These are phyloP conservation scores for Cephalopholis sonnerati DNA, from an alignment of 2,113 vertebrate genomes.

Conservation along the genomic window DNA sequence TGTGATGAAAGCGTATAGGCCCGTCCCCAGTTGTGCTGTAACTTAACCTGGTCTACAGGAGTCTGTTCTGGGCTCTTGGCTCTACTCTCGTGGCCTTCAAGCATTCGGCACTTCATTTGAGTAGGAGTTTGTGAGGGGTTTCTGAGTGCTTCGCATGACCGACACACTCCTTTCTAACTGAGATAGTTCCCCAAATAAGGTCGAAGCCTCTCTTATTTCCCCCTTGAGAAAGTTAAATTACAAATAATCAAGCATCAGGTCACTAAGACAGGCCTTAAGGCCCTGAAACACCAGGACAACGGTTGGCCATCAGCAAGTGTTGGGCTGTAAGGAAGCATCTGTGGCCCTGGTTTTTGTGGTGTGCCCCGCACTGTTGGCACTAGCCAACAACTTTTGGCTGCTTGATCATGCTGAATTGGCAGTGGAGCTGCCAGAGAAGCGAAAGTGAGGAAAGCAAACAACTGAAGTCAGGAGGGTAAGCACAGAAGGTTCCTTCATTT, in stretches of 20 bases:
- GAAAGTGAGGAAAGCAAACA: too few relatives aligned
- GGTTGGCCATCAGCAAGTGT: too few relatives aligned
- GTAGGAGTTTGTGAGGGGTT: slow-evolving; percentile 33
- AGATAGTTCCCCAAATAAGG: slow-evolving; percentile 1
- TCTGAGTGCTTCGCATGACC: slow-evolving; percentile 18
- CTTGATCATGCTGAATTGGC: too few relatives aligned
- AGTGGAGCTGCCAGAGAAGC: too few relatives aligned
- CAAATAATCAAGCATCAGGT: slow-evolving; percentile 28
- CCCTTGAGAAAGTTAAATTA: neutral
- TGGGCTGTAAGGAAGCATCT: too few relatives aligned
- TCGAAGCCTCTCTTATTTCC: slow-evolving; percentile 22
- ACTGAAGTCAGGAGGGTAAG: too few relatives aligned
- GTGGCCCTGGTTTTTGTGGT: too few relatives aligned
- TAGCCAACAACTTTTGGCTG: too few relatives aligned
- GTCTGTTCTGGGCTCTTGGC: slow-evolving; percentile 66
- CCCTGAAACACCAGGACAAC: too few relatives aligned
- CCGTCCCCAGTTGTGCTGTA: slow-evolving; percentile 55
- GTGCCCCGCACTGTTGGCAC: too few relatives aligned
- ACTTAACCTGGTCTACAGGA: slow-evolving; percentile 61
- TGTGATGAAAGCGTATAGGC: slow-evolving; percentile 48
- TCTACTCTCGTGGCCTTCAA: slow-evolving; percentile 52
- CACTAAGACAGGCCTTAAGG: neutral
- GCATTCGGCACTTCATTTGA: slow-evolving; percentile 58
- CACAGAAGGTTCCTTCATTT: too few relatives aligned
- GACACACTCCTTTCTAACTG: slow-evolving; percentile 19